A percentile compares a stretch with the other conserved stretches of the same genome.
Conservation (phyloP, 1,140 invertebrate genomes). For the Homarus americanus region DNA sequence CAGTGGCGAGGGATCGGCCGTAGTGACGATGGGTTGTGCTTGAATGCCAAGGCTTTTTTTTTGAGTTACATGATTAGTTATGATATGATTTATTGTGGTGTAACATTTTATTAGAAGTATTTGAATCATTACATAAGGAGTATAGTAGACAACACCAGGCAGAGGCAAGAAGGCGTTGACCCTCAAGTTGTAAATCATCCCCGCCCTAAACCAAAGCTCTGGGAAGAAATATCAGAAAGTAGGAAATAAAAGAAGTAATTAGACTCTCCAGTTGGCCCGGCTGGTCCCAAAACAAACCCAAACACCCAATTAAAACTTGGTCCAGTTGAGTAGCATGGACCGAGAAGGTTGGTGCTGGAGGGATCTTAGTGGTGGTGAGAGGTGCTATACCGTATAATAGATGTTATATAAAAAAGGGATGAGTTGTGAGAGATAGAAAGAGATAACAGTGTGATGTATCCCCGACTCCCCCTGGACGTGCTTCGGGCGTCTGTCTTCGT, state of each 20-base stretch:
- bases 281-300: constrained; percentile 19
- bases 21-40: background rate
- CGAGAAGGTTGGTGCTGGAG: background rate
- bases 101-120: too few relatives aligned
- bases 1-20: background rate
- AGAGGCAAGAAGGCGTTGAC: too few relatives aligned
- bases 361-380: background rate
- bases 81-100: too few relatives aligned
- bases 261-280: background rate
- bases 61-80: background rate
- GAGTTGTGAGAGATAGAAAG: constrained; percentile 24
- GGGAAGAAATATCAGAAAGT: background rate
- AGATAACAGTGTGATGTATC: constrained; percentile 34
- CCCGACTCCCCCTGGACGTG: background rate
- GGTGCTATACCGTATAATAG: background rate
- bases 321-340: constrained; percentile 16
- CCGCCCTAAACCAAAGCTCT: background rate
- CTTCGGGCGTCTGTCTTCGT: background rate
- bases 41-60: background rate
- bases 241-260: constrained; percentile 8
- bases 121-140: too few relatives aligned
- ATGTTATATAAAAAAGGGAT: background rate
- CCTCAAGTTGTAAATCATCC: too few relatives aligned
- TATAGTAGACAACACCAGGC: too few relatives aligned
- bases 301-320: constrained; percentile 57